These are phyloP conservation scores for Caenorhabditis sinica DNA, from an alignment of 2,888 invertebrate genomes.

Conservation along the genomic window DNA sequence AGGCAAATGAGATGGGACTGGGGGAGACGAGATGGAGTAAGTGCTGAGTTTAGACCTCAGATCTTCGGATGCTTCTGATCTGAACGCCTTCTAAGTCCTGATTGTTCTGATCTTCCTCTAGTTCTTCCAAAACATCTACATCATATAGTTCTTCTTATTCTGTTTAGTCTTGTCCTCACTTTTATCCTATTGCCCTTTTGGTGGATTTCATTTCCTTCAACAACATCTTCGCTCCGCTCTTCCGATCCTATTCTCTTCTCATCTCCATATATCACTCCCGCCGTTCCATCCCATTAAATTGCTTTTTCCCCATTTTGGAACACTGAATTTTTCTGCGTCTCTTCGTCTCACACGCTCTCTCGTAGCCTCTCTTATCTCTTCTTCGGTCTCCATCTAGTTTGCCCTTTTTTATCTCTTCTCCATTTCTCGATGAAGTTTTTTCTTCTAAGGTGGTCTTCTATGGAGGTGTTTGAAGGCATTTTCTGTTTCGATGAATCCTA, in stretches of 20 bases:
- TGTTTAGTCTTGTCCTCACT: neutral
- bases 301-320: constrained; percentile 21
- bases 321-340: constrained; percentile 42
- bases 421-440: neutral
- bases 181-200: constrained; percentile 3
- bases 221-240: neutral
- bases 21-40: constrained; percentile 25
- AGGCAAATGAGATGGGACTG: constrained; percentile 37
- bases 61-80: constrained; percentile 10
- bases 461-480: too few relatives aligned
- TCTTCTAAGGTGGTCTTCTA: neutral
- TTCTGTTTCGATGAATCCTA: constrained; percentile 10
- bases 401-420: constrained; percentile 47
- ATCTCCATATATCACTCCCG: constrained; percentile 24
- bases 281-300: constrained; percentile 14
- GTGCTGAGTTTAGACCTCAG: constrained; percentile 36
- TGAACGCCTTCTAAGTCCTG: constrained; percentile 23
- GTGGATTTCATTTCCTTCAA: too few relatives aligned
- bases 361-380: constrained; percentile 39
- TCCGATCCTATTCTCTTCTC: constrained; percentile 1
- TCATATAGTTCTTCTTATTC: constrained; percentile 25
- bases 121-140: neutral
- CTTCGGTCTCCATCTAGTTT: constrained; percentile 17
- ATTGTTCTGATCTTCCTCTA: neutral
- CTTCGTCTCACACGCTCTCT: constrained; percentile 48